These are phyloP conservation scores for Stomorhina lunata DNA, from an alignment of 2,888 invertebrate species.

Conservation along the genomic window DNA sequence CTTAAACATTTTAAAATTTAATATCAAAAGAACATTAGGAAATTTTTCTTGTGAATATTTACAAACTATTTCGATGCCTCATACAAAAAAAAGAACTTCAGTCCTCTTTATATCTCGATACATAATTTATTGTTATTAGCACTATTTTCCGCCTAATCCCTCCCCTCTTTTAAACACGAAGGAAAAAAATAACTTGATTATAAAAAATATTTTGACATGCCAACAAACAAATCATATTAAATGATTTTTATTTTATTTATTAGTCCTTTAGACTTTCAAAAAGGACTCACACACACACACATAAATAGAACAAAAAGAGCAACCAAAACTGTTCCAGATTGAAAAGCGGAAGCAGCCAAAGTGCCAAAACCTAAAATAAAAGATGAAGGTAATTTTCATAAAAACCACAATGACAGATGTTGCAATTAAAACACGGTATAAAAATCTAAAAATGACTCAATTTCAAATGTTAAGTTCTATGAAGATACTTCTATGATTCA, in stretches of 20 bases:
- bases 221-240: slow-evolving; percentile 58
- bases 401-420: slow-evolving; percentile 77
- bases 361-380: too few relatives aligned
- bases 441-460: slow-evolving; percentile 72
- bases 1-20: not conserved
- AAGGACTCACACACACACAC: not conserved
- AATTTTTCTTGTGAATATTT: not conserved
- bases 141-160: slow-evolving; percentile 7
- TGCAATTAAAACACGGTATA: slow-evolving; percentile 78
- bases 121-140: slow-evolving; percentile 29
- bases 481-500: slow-evolving; percentile 33
- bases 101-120: not conserved
- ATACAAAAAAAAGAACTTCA: not conserved
- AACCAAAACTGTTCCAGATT: slow-evolving; percentile 10
- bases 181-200: slow-evolving; percentile 1
- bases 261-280: slow-evolving; percentile 7
- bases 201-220: slow-evolving; percentile 62
- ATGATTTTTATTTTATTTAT: slow-evolving; percentile 53
- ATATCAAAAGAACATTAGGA: not conserved
- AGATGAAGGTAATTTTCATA: slow-evolving; percentile 57
- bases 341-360: not conserved
- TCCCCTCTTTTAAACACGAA: not conserved
- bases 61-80: not conserved
- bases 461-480: slow-evolving; percentile 38
- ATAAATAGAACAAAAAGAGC: not conserved